phyloP scores from a whole-genome alignment of 2,113 vertebrate genomes.

The Lampris incognitus region DNA sequence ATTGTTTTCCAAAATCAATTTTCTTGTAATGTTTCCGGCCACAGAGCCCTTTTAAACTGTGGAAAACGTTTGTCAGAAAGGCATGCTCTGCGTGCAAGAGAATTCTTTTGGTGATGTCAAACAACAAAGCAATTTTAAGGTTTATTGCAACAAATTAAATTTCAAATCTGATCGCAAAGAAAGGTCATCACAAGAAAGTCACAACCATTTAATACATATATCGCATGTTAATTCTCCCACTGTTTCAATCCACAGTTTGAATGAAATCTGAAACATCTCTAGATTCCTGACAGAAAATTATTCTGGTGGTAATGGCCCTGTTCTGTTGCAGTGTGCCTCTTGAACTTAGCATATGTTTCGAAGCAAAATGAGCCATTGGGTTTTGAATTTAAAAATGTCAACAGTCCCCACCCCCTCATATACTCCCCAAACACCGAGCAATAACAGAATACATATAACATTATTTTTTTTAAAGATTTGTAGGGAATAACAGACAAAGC shows the following conservation, averaged over 20 bases:
- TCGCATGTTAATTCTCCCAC: conserved; percentile 4
- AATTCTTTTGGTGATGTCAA: too few relatives aligned
- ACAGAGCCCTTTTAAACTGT: too few relatives aligned
- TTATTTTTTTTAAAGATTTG: not conserved
- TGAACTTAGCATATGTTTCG: conserved; percentile 36
- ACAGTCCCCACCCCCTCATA: conserved; percentile 4
- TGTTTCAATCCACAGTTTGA: conserved; percentile 4
- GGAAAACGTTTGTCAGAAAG: too few relatives aligned
- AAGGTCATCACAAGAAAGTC: not conserved
- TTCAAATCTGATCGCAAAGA: not conserved
- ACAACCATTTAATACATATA: conserved; percentile 12
- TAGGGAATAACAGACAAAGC: conserved; percentile 16
- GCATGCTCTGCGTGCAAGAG: too few relatives aligned
- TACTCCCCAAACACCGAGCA: not conserved
- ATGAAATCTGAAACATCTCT: conserved; percentile 40
- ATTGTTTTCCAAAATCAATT: too few relatives aligned
- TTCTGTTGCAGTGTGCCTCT: conserved; percentile 27
- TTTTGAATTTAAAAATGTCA: conserved; percentile 30
- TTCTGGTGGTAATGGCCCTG: conserved; percentile 24
- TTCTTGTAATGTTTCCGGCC: too few relatives aligned
- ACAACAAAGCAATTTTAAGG: too few relatives aligned
- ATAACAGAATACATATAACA: conserved; percentile 10
- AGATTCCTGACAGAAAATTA: conserved; percentile 42
- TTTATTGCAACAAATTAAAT: too few relatives aligned
- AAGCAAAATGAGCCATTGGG: conserved; percentile 47